These are phyloP conservation scores for Carpatolechia fugitivella DNA, from an alignment of 2,888 invertebrate species.

Conservation along the genomic window DNA sequence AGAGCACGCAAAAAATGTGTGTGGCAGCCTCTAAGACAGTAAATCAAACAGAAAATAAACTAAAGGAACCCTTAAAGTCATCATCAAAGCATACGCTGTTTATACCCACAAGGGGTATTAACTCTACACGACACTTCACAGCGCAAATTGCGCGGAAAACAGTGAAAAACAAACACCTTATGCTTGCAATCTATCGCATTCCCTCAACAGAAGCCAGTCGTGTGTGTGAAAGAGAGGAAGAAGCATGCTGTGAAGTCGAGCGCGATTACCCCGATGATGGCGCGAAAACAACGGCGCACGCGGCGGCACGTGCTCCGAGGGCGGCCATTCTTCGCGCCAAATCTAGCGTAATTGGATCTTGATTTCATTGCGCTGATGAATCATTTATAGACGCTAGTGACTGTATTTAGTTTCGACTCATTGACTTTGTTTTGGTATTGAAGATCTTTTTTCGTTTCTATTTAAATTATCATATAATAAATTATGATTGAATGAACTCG, in stretches of 20 bases:
- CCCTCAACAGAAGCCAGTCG: neutral
- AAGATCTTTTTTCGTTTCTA: too few relatives aligned
- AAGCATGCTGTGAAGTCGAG: neutral
- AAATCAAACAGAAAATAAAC: neutral
- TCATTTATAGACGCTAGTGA: slow-evolving; percentile 23
- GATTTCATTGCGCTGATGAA: slow-evolving; percentile 52
- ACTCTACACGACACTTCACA: neutral
- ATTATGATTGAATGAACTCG: too few relatives aligned
- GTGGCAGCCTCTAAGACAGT: too few relatives aligned
- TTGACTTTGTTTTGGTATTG: neutral
- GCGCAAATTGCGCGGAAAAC: slow-evolving; percentile 19
- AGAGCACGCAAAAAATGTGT: too few relatives aligned
- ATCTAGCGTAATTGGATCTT: slow-evolving; percentile 73
- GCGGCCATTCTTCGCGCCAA: slow-evolving; percentile 52
- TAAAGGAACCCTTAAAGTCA: neutral
- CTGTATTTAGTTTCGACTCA: neutral
- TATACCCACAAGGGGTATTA: neutral
- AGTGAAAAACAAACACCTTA: slow-evolving; percentile 6
- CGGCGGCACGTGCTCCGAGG: slow-evolving; percentile 45
- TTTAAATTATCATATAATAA: too few relatives aligned
- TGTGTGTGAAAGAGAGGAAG: neutral
- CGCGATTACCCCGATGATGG: slow-evolving; percentile 23
- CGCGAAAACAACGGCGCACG: slow-evolving; percentile 68
- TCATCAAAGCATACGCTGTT: neutral
- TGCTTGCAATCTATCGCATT: neutral